Evolutionary conservation across 2,888 invertebrate genomes (phyloP).

Genomic region (Hemicrepidius hirtus): DNA sequence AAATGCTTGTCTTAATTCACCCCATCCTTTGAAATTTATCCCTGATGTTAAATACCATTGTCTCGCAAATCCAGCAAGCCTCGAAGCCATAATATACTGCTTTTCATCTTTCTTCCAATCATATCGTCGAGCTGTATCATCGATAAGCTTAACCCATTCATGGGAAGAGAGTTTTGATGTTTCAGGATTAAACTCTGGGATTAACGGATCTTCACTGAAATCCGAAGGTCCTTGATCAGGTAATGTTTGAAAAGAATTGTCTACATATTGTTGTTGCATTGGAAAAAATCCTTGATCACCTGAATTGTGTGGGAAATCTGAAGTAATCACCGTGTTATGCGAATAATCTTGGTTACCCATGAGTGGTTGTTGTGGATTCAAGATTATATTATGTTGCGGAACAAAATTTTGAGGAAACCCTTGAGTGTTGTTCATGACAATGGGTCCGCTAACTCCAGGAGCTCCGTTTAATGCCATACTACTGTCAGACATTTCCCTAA

Average conservation of each 20-base stretch:
- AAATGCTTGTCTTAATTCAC: slow-evolving; percentile 50
- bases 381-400: background rate
- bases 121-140: slow-evolving; percentile 52
- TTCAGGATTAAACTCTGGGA: slow-evolving; percentile 60
- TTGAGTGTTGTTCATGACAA: no score
- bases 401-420: background rate
- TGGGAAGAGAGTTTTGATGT: slow-evolving; percentile 53
- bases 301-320: background rate
- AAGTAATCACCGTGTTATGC: background rate
- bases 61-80: slow-evolving; percentile 57
- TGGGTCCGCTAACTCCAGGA: background rate
- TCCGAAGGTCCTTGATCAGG: background rate
- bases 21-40: slow-evolving; percentile 51
- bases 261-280: background rate
- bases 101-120: slow-evolving; percentile 58
- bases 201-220: slow-evolving; percentile 21
- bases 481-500: background rate
- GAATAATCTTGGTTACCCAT: background rate
- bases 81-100: slow-evolving; percentile 57
- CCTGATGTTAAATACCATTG: slow-evolving; percentile 60
- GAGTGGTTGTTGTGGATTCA: background rate
- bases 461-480: background rate
- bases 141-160: slow-evolving; percentile 57
- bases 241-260: background rate
- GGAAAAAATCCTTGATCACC: background rate